These are phyloP conservation scores for Andrena praecox DNA, from an alignment of 2,888 invertebrate species.

Conservation along the genomic window DNA sequence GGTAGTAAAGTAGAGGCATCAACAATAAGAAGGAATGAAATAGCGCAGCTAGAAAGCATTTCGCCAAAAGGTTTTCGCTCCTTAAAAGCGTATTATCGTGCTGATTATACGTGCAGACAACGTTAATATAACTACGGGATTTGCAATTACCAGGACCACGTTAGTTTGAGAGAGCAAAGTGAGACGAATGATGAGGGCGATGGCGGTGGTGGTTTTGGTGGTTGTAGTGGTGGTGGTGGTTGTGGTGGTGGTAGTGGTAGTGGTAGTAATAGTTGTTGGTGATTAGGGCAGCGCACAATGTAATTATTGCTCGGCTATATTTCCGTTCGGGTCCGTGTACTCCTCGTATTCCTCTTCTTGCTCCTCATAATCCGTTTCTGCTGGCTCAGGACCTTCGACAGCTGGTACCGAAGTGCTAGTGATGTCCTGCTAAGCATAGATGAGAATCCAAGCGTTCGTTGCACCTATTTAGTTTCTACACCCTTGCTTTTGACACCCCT, in stretches of 20 bases:
- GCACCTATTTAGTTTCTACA: constrained; percentile 20
- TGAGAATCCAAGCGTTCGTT: constrained; percentile 73
- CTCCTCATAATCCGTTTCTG: constrained; percentile 87
- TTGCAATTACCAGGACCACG: constrained; percentile 75
- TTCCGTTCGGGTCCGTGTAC: constrained; percentile 85
- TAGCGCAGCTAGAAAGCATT: constrained; percentile 3
- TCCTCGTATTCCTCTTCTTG: constrained; percentile 87
- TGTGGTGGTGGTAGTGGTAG: constrained; percentile 61
- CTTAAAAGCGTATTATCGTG: constrained; percentile 18
- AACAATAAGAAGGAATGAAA: not conserved
- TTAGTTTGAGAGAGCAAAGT: constrained; percentile 73
- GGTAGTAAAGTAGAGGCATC: not conserved
- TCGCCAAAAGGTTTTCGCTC: not conserved
- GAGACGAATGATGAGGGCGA: constrained; percentile 72
- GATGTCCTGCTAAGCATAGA: constrained; percentile 80
- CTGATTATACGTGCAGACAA: constrained; percentile 49
- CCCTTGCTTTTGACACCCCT: not conserved
- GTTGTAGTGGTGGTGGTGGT: constrained; percentile 63
- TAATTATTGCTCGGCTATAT: constrained; percentile 82
- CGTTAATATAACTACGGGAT: constrained; percentile 72
- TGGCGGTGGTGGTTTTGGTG: constrained; percentile 63
- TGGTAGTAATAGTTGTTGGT: constrained; percentile 71
- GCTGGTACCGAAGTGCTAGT: constrained; percentile 85
- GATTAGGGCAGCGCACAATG: constrained; percentile 77
- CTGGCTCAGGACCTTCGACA: constrained; percentile 87